Evolutionary conservation across 2,888 invertebrate species (phyloP).

Genomic region (Polietes domitor): DNA sequence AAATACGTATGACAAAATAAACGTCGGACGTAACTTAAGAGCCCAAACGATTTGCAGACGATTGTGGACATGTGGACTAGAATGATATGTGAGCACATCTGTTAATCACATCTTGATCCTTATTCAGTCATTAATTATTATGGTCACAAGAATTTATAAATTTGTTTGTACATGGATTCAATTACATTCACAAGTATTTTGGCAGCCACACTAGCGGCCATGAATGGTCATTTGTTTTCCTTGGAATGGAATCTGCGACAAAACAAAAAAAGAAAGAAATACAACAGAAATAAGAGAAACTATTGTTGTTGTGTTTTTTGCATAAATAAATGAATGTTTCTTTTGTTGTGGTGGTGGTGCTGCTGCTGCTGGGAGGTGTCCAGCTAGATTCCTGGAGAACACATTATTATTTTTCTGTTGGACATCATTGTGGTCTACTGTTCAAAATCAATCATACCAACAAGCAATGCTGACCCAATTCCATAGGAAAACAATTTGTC

Average conservation of each 20-base stretch:
- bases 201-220: neutral
- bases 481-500: constrained; percentile 47
- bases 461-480: constrained; percentile 63
- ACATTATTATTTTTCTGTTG: constrained; percentile 19
- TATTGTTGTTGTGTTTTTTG: constrained; percentile 11
- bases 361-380: constrained; percentile 9
- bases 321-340: constrained; percentile 10
- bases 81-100: neutral
- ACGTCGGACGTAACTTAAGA: too few species aligned
- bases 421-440: constrained; percentile 20
- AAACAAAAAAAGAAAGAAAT: neutral
- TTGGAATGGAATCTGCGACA: neutral
- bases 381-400: constrained; percentile 6
- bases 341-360: too few species aligned
- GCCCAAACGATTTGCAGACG: too few species aligned
- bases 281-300: neutral
- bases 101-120: neutral
- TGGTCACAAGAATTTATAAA: too few species aligned
- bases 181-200: constrained; percentile 4
- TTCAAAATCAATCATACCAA: constrained; percentile 57
- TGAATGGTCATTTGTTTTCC: constrained; percentile 3
- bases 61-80: too few species aligned
- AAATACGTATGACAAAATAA: too few species aligned
- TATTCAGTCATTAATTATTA: too few species aligned
- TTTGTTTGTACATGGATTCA: neutral